A percentile compares a stretch with the other conserved stretches of the same genome.
These are phyloP conservation scores for Paradisaea rubra DNA, from an alignment of 2,113 vertebrate genomes.

Conservation along the genomic window DNA sequence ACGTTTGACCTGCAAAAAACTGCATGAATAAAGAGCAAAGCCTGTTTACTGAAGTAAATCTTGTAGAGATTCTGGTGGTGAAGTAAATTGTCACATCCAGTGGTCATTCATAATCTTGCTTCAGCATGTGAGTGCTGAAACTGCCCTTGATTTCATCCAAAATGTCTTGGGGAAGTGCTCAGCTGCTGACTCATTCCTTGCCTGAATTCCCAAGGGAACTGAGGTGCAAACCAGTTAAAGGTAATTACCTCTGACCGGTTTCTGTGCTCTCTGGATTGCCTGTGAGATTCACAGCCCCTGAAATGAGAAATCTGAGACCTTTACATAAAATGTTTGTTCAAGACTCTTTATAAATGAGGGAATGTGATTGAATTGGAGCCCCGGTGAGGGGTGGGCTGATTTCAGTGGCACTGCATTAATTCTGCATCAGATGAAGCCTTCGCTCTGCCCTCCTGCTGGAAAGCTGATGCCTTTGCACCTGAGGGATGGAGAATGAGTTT, in stretches of 20 bases:
- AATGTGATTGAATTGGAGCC: neutral
- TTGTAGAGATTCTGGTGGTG: neutral
- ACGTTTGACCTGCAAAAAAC: neutral
- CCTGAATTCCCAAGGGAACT: neutral
- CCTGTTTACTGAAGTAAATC: neutral
- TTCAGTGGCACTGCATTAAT: neutral
- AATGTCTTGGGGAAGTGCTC: neutral
- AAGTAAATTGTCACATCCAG: neutral
- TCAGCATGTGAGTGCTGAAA: neutral
- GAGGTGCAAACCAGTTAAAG: neutral
- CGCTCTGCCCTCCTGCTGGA: neutral
- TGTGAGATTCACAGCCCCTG: neutral
- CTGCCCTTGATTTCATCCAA: neutral
- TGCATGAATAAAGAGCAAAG: neutral
- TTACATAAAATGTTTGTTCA: slow-evolving; percentile 8
- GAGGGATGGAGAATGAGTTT: neutral
- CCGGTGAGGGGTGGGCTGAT: neutral
- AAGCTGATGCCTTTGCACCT: neutral
- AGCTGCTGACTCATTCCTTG: neutral
- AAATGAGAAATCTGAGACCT: slow-evolving; percentile 23
- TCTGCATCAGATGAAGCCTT: neutral
- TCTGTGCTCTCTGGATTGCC: neutral
- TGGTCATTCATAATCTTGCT: neutral
- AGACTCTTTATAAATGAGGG: neutral
- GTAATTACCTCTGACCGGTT: neutral